These are phyloP conservation scores for Natrix natrix DNA, from an alignment of 2,797 vertebrate species.

Conservation along the genomic window DNA sequence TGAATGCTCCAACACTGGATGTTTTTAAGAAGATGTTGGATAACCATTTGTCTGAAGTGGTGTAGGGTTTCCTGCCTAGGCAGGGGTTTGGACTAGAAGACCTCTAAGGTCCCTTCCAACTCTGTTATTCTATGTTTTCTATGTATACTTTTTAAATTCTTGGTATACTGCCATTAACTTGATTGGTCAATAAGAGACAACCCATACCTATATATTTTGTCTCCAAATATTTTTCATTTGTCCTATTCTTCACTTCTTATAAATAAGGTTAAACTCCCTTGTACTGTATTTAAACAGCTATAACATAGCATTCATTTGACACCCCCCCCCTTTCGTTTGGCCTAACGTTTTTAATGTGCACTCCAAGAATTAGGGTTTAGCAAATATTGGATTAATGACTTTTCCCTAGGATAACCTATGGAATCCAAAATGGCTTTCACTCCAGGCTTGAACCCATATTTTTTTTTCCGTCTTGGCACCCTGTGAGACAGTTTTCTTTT, in stretches of 20 bases:
- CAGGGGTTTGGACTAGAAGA: too few relatives aligned
- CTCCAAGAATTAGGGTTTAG: constrained; percentile 1
- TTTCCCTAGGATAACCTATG: constrained; percentile 1
- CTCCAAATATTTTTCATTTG: neutral
- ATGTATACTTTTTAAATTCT: neutral
- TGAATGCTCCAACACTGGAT: too few relatives aligned
- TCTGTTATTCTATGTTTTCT: too few relatives aligned
- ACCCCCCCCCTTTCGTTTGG: neutral
- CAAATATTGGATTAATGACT: neutral
- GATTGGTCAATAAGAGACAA: neutral
- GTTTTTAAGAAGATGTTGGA: too few relatives aligned
- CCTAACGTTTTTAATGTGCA: neutral
- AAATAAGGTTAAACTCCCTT: neutral
- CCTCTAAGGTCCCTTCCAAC: too few relatives aligned
- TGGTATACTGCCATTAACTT: neutral
- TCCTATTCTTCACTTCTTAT: neutral
- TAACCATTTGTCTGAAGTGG: too few relatives aligned
- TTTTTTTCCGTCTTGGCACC: constrained; percentile 23
- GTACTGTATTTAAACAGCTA: neutral
- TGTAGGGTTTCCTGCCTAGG: too few relatives aligned
- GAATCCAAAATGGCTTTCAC: neutral
- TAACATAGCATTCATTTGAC: neutral
- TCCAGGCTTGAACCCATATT: neutral
- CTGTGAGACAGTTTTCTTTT: neutral
- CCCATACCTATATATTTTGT: neutral